Evolutionary conservation across 2,888 invertebrate genomes (phyloP).

Genomic region (Leistus spinibarbis): DNA sequence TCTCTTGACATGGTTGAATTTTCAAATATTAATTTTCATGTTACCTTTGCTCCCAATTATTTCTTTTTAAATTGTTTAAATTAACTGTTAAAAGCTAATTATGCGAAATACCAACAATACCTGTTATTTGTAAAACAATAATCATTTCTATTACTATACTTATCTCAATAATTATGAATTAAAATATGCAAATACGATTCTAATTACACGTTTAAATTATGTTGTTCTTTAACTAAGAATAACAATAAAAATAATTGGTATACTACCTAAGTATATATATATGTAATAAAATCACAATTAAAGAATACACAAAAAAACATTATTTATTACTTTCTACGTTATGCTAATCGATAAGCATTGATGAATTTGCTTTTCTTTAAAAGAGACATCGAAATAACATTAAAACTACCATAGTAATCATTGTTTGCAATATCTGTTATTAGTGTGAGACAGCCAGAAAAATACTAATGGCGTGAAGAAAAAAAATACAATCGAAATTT

Average conservation of each 20-base stretch:
- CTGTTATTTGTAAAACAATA: background rate
- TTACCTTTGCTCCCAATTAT: background rate
- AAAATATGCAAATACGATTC: background rate
- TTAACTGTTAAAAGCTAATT: background rate
- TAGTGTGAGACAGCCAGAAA: slow-evolving; percentile 21
- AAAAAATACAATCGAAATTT: background rate
- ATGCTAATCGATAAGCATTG: background rate
- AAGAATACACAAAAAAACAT: background rate
- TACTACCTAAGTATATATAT: too few relatives aligned
- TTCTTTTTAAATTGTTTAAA: background rate
- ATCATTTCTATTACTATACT: background rate
- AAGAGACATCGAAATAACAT: slow-evolving; percentile 25
- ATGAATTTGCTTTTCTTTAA: background rate
- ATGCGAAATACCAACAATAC: background rate
- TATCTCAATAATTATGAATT: background rate
- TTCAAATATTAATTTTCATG: too few relatives aligned
- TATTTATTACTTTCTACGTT: background rate
- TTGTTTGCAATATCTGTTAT: slow-evolving; percentile 24
- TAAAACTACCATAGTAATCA: slow-evolving; percentile 26
- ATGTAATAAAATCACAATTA: background rate
- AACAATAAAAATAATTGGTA: background rate
- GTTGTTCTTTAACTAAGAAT: background rate
- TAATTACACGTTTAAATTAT: background rate
- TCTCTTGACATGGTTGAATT: too few relatives aligned
- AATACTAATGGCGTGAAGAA: slow-evolving; percentile 12